phyloP scores from a whole-genome alignment of 2,797 vertebrate species.

The Falco rusticolus region DNA sequence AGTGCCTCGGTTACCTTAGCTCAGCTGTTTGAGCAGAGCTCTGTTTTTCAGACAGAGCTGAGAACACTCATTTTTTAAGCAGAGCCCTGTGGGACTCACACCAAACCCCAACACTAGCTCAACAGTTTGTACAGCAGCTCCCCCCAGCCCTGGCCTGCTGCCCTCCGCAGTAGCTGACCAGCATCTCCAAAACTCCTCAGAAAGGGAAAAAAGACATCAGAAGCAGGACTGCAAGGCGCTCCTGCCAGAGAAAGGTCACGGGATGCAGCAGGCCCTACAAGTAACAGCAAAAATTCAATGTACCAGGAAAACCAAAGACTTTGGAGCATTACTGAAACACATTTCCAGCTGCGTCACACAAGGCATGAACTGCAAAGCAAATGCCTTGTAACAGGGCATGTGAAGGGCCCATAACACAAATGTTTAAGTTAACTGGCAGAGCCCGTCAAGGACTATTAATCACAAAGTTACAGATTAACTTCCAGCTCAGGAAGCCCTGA shows the following conservation, averaged over 20 bases:
- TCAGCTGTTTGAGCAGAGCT: not conserved
- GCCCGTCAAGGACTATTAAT: not conserved
- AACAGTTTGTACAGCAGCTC: not conserved
- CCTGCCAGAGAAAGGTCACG: not conserved
- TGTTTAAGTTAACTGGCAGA: not conserved
- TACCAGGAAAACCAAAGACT: not conserved
- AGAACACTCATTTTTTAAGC: not conserved
- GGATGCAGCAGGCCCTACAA: not conserved
- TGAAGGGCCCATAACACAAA: rapidly evolving
- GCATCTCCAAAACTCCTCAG: not conserved
- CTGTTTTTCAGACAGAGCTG: not conserved
- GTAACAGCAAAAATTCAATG: rapidly evolving
- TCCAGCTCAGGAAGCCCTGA: not conserved
- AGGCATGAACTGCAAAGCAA: not conserved
- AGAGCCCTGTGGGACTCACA: not conserved
- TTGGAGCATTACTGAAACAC: not conserved
- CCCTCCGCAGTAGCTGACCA: not conserved
- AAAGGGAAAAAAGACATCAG: not conserved
- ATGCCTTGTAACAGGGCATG: not conserved
- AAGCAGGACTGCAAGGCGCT: not conserved
- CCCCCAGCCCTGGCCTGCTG: not conserved
- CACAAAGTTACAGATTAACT: not conserved
- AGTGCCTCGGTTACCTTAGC: not conserved
- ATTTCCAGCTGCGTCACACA: not conserved
- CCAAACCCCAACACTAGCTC: not conserved